Base-by-base conservation (phyloP, 2,888 invertebrate species). In the Vanessa cardui region DNA sequence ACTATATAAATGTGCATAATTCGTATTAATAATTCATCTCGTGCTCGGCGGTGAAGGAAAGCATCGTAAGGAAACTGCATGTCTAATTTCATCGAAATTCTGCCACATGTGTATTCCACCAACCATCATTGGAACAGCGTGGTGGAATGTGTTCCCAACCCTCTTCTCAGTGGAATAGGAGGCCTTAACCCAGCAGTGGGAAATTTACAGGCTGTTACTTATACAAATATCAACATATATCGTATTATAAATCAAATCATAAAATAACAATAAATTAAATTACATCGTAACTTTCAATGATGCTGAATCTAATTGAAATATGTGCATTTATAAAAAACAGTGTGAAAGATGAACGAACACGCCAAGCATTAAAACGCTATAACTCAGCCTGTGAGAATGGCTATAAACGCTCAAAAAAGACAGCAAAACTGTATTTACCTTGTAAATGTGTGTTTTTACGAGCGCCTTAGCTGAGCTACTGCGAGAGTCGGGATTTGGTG, bases 371-470 rank as follows among this genome's bases (percentile, higher is more conserved):
- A 83, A 82, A 82, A 80, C 77, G 82, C 82, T 80, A 85, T 86
- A 89, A 85, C 83, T 87, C 83, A 85, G 77, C 75, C 78, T 76
- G 81, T 82, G 82, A 82, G 86, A 87, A 85, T 83, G 81, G 84
- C 78, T 77, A 78, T 79, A 73, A 77, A 80, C 77, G 70, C 64
- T 70, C 80, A 80, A 83, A 83, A 78, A 79, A 76, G 76, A 79
- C 80, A 79, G 81, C 84, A 81, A 85, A 88, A 87, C 86, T 86
- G 86, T 90, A 89, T 90, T 90, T 90, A 87, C 88, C 85, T 87
- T 88, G 90, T 89, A 88, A 89, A 88, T 86, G 87, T 77, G 80
- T 72, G 81, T 86, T 89, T 89, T 89, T 90, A 90, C 84, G 89
- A 82, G 81, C 83, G 77, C 79, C 78, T 80, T 80, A 77, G 82